A percentile compares a stretch with the other conserved stretches of the same genome.
Evolutionary conservation across 2,113 vertebrate genomes (phyloP).

Genomic region (Pedetes capensis): DNA sequence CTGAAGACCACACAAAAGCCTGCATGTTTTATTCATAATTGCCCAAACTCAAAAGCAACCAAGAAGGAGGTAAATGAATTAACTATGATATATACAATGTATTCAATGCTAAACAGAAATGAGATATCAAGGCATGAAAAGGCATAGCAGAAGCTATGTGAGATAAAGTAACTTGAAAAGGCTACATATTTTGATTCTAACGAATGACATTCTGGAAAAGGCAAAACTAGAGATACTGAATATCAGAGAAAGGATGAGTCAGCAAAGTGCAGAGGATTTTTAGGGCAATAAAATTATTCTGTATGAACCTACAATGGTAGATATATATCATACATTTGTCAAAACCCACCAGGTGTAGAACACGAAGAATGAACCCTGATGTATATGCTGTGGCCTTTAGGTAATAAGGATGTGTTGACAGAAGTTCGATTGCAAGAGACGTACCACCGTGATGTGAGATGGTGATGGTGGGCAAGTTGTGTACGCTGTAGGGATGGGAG

Average conservation of each 20-base stretch:
- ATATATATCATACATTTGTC: not conserved
- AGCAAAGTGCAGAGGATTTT: not conserved
- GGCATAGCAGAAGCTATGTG: not conserved
- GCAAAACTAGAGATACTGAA: not conserved
- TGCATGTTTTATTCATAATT: not conserved
- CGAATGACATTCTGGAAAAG: no score
- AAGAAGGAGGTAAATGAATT: not conserved
- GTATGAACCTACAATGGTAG: not conserved
- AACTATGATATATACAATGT: not conserved
- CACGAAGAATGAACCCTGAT: not conserved
- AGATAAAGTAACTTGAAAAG: not conserved
- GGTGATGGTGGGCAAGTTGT: not conserved
- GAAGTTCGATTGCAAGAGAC: not conserved
- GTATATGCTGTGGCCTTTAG: not conserved
- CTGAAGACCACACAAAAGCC: not conserved
- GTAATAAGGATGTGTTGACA: not conserved
- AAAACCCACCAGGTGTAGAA: not conserved
- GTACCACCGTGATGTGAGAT: not conserved
- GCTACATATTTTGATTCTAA: not conserved
- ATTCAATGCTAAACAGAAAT: not conserved
- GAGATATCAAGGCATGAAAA: not conserved
- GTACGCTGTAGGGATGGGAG: no score
- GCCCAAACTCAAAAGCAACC: not conserved
- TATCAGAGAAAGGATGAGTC: not conserved
- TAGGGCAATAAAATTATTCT: not conserved